These are phyloP conservation scores for Acrobasis consociella DNA, from an alignment of 2,888 invertebrate species.

Conservation along the genomic window DNA sequence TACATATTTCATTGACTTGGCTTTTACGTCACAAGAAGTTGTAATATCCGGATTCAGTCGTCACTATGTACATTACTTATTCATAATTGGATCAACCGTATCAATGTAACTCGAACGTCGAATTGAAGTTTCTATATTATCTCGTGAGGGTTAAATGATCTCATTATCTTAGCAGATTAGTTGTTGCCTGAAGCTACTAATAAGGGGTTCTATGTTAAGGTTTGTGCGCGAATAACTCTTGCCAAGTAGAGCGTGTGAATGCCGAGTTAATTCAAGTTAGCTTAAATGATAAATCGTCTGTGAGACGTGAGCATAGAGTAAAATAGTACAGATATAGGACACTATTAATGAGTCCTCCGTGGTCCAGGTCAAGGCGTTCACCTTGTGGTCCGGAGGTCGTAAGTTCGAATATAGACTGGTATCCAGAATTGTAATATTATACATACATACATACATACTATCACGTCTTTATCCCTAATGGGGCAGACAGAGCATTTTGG, in stretches of 20 bases:
- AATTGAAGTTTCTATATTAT: slow-evolving; percentile 1
- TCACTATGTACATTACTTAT: not conserved
- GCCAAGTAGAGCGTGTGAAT: slow-evolving; percentile 20
- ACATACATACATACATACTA: too few species aligned
- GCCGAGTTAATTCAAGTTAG: slow-evolving; percentile 16
- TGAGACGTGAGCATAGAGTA: not conserved
- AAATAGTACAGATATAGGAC: not conserved
- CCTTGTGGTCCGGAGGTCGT: not conserved
- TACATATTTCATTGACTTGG: too few species aligned
- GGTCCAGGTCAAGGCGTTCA: too few species aligned
- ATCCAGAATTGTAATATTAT: too few species aligned
- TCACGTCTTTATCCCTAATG: too few species aligned
- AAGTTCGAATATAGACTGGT: not conserved
- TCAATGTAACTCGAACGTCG: not conserved
- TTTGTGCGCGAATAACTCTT: slow-evolving; percentile 15
- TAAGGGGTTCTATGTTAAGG: slow-evolving; percentile 14
- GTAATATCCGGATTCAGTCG: too few species aligned
- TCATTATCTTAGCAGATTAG: slow-evolving; percentile 16
- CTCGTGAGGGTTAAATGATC: not conserved
- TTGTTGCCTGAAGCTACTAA: slow-evolving; percentile 15
- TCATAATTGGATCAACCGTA: not conserved
- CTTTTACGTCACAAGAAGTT: too few species aligned
- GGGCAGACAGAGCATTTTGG: too few species aligned
- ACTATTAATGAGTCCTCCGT: too few species aligned
- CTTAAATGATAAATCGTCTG: slow-evolving; percentile 19